These are phyloP conservation scores for Helobdella robusta DNA, from an alignment of 2,888 invertebrate genomes.

Conservation along the genomic window DNA sequence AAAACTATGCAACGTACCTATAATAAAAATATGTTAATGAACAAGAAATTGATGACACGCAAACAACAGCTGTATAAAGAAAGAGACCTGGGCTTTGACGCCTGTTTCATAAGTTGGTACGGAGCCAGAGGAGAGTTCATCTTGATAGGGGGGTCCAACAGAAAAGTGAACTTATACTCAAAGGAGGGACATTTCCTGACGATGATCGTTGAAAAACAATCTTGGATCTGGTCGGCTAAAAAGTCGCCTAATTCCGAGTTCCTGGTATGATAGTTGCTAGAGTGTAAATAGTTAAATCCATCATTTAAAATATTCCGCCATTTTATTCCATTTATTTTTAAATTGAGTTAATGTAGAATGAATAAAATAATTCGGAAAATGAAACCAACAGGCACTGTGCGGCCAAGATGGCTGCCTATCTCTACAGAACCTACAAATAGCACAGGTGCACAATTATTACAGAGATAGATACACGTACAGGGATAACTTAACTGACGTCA, in stretches of 20 bases:
- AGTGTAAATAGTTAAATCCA: neutral
- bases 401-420: conserved; percentile 93
- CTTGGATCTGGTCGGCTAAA: conserved; percentile 80
- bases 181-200: conserved; percentile 71
- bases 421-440: conserved; percentile 80
- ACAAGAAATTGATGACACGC: too few relatives aligned
- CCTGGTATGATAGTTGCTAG: conserved; percentile 54
- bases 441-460: conserved; percentile 88
- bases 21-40: too few relatives aligned
- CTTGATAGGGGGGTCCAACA: conserved; percentile 69
- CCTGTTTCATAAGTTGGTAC: conserved; percentile 66
- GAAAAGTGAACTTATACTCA: conserved; percentile 66
- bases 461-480: conserved; percentile 81
- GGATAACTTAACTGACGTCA: conserved; percentile 97
- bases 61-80: conserved; percentile 54
- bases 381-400: conserved; percentile 54
- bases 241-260: conserved; percentile 66
- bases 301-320: too few relatives aligned
- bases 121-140: conserved; percentile 64
- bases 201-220: conserved; percentile 63
- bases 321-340: too few relatives aligned
- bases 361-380: too few relatives aligned
- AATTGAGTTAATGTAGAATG: too few relatives aligned
- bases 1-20: too few relatives aligned
- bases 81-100: conserved; percentile 62